These are phyloP conservation scores for Reticulitermes speratus DNA, from an alignment of 1,140 invertebrate species.

Conservation along the genomic window DNA sequence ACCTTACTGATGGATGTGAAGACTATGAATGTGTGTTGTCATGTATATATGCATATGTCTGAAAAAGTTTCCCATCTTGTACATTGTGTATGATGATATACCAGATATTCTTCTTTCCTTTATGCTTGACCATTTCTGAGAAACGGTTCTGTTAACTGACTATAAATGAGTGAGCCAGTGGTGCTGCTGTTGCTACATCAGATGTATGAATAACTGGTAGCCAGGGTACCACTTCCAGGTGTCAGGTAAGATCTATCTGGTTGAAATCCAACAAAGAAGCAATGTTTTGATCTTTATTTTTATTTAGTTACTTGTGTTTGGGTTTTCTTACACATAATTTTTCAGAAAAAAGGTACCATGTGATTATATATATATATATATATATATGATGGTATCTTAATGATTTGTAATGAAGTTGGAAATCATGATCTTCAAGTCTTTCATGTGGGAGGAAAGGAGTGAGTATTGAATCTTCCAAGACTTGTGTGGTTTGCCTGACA, in stretches of 20 bases:
- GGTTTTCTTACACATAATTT: neutral
- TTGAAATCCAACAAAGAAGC: neutral
- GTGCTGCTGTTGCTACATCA: neutral
- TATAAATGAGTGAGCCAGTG: neutral
- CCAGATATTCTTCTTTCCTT: neutral
- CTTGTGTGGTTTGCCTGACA: neutral
- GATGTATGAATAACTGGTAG: neutral
- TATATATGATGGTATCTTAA: neutral
- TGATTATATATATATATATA: neutral
- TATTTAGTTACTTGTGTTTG: neutral
- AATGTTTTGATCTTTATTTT: neutral
- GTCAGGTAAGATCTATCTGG: neutral
- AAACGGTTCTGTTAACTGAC: neutral
- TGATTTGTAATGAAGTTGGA: neutral
- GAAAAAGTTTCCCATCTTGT: neutral
- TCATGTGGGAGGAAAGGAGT: neutral
- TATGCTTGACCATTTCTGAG: neutral
- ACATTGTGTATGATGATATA: conserved; percentile 4
- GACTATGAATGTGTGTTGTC: neutral
- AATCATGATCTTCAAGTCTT: neutral
- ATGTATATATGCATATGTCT: neutral
- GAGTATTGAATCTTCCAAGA: neutral
- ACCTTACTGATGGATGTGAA: neutral
- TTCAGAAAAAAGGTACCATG: neutral
- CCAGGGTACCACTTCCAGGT: neutral